Evolutionary conservation across 2,797 vertebrate genomes (phyloP).

Genomic region (Manis javanica): DNA sequence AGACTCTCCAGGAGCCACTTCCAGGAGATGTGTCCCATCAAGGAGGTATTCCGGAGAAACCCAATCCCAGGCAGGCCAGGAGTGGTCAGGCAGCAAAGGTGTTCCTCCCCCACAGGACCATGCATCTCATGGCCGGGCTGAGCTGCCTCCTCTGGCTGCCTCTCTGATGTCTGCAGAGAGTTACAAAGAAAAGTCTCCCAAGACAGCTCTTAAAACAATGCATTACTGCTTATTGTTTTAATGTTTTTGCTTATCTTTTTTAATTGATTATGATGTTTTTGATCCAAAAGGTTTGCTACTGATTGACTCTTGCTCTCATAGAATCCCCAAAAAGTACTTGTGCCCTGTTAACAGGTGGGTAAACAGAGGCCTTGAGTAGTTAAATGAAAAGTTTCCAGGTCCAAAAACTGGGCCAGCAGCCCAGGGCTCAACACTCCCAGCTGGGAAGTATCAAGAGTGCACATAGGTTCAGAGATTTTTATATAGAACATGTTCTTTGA

Average conservation of each 20-base stretch:
- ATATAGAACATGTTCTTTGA: background rate
- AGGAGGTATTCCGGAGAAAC: rapidly evolving
- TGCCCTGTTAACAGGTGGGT: constrained; percentile 14
- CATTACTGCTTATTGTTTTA: rapidly evolving
- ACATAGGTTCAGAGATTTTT: background rate
- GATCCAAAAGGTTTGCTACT: background rate
- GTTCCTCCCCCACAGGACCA: rapidly evolving
- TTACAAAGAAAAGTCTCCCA: rapidly evolving
- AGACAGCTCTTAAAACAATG: background rate
- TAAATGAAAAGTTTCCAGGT: background rate
- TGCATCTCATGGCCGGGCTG: rapidly evolving
- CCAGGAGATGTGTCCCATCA: rapidly evolving
- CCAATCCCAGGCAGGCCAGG: background rate
- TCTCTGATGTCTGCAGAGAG: rapidly evolving
- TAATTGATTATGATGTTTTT: background rate
- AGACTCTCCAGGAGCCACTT: background rate
- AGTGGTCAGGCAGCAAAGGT: rapidly evolving
- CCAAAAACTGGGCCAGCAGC: background rate
- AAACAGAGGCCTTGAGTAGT: background rate
- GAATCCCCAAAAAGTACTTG: no score
- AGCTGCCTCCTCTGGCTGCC: no score
- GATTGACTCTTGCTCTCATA: background rate
- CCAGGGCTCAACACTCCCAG: background rate
- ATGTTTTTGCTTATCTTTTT: background rate
- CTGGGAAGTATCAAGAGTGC: background rate